Conservation (phyloP, 2,797 vertebrate species). For the Scolopax rusticola region DNA sequence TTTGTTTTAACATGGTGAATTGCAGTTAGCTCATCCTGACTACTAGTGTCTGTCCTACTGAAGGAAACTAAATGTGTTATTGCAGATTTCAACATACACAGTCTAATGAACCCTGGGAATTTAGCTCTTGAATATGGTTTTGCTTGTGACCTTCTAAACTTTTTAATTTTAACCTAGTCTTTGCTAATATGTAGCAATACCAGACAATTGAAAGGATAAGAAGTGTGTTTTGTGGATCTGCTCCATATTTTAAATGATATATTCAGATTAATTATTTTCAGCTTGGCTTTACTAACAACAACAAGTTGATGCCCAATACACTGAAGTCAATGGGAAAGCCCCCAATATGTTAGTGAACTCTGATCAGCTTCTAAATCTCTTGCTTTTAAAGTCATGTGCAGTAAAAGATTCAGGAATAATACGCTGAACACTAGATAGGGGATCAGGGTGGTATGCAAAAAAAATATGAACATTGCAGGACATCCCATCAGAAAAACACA, state of each 20-base stretch:
- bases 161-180: constrained; percentile 1
- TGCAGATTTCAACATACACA: background rate
- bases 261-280: background rate
- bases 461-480: background rate
- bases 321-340: background rate
- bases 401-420: background rate
- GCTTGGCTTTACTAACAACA: background rate
- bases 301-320: background rate
- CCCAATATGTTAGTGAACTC: background rate
- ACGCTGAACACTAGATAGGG: background rate
- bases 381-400: background rate
- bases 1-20: constrained; percentile 36
- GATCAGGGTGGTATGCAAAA: background rate
- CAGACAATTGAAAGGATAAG: background rate
- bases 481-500: background rate
- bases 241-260: background rate
- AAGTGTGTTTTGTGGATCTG: background rate
- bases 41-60: background rate
- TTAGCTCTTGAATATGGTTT: background rate
- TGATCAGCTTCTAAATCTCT: background rate
- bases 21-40: background rate
- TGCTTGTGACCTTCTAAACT: background rate
- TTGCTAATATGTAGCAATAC: background rate
- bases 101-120: background rate
- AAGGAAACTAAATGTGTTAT: constrained; percentile 10